Evolutionary conservation across 2,888 invertebrate genomes (phyloP).

Genomic region (Pseudoips prasinana): DNA sequence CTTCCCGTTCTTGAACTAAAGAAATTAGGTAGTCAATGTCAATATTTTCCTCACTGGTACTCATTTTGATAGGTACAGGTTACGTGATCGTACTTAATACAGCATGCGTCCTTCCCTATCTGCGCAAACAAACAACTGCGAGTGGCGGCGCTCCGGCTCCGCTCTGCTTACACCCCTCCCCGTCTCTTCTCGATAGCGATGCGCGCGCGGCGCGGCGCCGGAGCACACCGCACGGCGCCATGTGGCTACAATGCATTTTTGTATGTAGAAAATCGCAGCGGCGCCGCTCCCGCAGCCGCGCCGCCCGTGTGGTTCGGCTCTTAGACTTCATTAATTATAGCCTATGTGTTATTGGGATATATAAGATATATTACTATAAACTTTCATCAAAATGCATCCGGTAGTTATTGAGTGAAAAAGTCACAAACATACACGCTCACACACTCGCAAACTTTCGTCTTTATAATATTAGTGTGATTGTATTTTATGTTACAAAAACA

Average conservation of each 20-base stretch:
- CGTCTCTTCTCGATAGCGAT: too few relatives aligned
- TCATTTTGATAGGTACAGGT: conserved; percentile 8
- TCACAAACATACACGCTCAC: too few relatives aligned
- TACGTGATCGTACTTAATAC: conserved; percentile 4
- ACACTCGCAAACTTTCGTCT: too few relatives aligned
- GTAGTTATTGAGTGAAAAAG: too few relatives aligned
- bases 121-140: conserved; percentile 7
- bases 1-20: conserved; percentile 16
- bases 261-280: background rate
- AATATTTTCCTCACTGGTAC: conserved; percentile 9
- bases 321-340: too few relatives aligned
- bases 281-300: conserved; percentile 3
- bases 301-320: too few relatives aligned
- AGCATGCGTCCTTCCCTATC: conserved; percentile 8
- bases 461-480: too few relatives aligned
- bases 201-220: too few relatives aligned
- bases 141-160: conserved; percentile 10
- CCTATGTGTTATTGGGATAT: too few relatives aligned
- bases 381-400: too few relatives aligned
- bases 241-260: background rate
- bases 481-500: too few relatives aligned
- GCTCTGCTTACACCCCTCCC: conserved; percentile 20
- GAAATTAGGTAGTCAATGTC: conserved; percentile 13
- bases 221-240: background rate
- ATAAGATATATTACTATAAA: too few relatives aligned